Percentiles rank a stretch among this genome's conserved stretches.
phyloP scores from a whole-genome alignment of 2,797 vertebrate genomes.

The Vireo griseus region DNA sequence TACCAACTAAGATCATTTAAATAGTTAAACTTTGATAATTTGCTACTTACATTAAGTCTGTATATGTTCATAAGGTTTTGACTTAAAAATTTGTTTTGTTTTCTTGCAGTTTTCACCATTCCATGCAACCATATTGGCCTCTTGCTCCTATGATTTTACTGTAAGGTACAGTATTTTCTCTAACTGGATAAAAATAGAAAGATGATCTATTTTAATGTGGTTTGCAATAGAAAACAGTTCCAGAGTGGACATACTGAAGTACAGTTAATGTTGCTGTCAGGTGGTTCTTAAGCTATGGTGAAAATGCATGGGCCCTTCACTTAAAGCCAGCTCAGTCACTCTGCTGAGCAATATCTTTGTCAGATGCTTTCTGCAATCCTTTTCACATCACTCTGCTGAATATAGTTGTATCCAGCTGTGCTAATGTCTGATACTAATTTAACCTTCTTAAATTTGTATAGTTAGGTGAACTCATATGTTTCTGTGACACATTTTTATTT shows the following conservation, averaged over 20 bases:
- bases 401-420: neutral
- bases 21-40: neutral
- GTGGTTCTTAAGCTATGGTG: neutral
- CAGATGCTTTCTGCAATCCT: constrained; percentile 3
- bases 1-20: neutral
- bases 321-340: neutral
- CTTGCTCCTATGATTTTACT: constrained; percentile 97
- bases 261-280: neutral
- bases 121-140: constrained; percentile 79
- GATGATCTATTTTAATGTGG: neutral
- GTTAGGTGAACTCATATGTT: neutral
- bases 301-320: neutral
- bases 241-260: neutral
- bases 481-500: neutral
- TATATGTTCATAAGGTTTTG: neutral
- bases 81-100: neutral
- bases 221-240: neutral
- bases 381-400: neutral
- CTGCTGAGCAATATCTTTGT: neutral
- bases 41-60: neutral
- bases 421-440: neutral
- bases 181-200: neutral
- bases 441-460: neutral
- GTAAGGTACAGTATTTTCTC: constrained; percentile 83
- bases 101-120: constrained; percentile 91